These are phyloP conservation scores for Hydra vulgaris DNA, from an alignment of 30 jellyfish, hydroid and myxozoan species.

Conservation along the genomic window DNA sequence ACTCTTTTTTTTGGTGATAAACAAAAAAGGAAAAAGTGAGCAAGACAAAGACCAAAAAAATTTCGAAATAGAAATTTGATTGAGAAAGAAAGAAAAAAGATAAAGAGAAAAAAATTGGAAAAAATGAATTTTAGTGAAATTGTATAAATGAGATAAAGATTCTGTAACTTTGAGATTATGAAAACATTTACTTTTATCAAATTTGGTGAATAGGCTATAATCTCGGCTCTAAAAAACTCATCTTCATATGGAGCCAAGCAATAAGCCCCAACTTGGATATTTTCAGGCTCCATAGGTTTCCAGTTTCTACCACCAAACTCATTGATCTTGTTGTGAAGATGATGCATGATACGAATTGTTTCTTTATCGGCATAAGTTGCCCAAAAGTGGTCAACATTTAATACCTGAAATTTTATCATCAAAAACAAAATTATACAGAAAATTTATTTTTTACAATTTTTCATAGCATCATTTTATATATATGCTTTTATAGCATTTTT, in stretches of 20 bases:
- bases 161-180: too few relatives aligned
- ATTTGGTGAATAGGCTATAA: slow-evolving; percentile 9
- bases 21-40: too few relatives aligned
- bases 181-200: slow-evolving; percentile 36
- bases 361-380: slow-evolving; percentile 74
- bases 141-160: too few relatives aligned
- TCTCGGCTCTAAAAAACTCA: slow-evolving; percentile 77
- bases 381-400: slow-evolving; percentile 86
- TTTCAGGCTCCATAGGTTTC: slow-evolving; percentile 21
- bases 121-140: too few relatives aligned
- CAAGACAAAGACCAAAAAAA: too few relatives aligned
- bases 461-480: too few relatives aligned
- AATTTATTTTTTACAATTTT: neutral
- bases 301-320: slow-evolving; percentile 64
- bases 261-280: slow-evolving; percentile 17
- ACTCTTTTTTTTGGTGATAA: too few relatives aligned
- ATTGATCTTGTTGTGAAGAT: slow-evolving; percentile 62
- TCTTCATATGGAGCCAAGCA: slow-evolving; percentile 80
- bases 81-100: too few relatives aligned
- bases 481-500: too few relatives aligned
- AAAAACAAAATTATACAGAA: neutral
- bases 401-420: slow-evolving; percentile 21
- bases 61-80: too few relatives aligned
- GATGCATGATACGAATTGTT: slow-evolving; percentile 25
- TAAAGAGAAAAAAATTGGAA: too few relatives aligned